These are phyloP conservation scores for Drosophila sechellia DNA, from an alignment of 1,140 invertebrate species.

Conservation along the genomic window DNA sequence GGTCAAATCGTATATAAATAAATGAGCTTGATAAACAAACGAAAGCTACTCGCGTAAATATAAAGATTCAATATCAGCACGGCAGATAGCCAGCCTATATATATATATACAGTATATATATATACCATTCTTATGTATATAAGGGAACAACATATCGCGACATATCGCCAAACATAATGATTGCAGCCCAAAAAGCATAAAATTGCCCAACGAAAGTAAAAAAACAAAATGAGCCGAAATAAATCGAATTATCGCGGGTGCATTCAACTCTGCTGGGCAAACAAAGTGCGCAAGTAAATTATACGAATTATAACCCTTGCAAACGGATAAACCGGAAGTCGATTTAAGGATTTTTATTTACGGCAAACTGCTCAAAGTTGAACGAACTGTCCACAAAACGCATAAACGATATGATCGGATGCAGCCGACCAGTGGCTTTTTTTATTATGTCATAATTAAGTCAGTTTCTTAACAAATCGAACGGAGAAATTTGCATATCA, in stretches of 20 bases:
- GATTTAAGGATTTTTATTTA: conserved; percentile 19
- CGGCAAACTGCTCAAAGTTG: conserved; percentile 3
- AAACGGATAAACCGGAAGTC: conserved; percentile 43
- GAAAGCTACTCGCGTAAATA: conserved; percentile 29
- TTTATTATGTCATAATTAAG: conserved; percentile 73
- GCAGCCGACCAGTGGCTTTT: conserved; percentile 26
- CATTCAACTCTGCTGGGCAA: conserved; percentile 50
- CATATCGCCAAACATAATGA: not conserved
- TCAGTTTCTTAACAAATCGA: conserved; percentile 70
- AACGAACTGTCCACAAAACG: conserved; percentile 27
- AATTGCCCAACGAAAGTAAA: conserved; percentile 6
- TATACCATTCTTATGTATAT: too few relatives aligned
- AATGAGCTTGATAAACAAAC: conserved; percentile 37
- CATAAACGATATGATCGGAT: conserved; percentile 10
- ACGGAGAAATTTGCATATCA: conserved; percentile 57
- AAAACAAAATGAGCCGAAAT: not conserved
- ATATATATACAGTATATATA: not conserved
- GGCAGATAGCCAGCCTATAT: conserved; percentile 7
- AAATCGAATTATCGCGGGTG: conserved; percentile 26
- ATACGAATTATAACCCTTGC: conserved; percentile 27
- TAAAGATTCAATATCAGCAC: conserved; percentile 21
- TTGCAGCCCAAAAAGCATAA: conserved; percentile 3
- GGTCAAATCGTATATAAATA: conserved; percentile 59
- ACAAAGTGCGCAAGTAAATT: conserved; percentile 38
- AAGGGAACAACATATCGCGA: conserved; percentile 10